Base-by-base conservation (phyloP, 2,797 vertebrate species). In the Anabacerthia variegaticeps region DNA sequence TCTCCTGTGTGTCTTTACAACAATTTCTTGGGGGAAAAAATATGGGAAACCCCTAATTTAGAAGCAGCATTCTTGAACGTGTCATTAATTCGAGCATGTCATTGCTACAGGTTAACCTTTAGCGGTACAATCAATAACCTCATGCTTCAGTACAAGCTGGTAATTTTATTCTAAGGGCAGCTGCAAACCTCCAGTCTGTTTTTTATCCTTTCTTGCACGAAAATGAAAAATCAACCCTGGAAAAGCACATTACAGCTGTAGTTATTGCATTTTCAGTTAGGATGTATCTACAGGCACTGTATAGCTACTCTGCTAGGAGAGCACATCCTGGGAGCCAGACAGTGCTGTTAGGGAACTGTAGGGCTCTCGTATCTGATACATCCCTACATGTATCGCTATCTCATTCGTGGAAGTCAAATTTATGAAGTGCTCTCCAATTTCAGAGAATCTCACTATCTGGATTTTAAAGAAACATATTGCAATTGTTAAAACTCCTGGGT, bases 51-150 rank as follows among this genome's bases (percentile, higher is more conserved):
- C 59, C 43, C 89, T 90, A 90, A 87, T 92, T 93, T 91, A 77
- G 24, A 59, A 77, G 43, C 30, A 24, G 27, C 3, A 8, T 55
- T 89, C 54, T 75, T 91, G 46, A 83, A 61, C 8, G 3, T 41
- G 49, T 36, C 73, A 59, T 88, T 95, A 88, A 89, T 95, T 95
- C 87, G 88, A 95, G 41, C 41, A 54, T 22, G 51, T 43, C 52
- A 22, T 79, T 85, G 74, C 59, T 73, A 80, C 30, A 63, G 69
- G 34, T 89, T 94, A 95, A 90, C 74, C 80, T 85, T 92, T 87
- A 73, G 37, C 30, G 49, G 51, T 52, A 49, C 27, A 43, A 92
- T 86, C 92, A 93, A 89, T 90, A 94, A 46, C 22, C 59, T 80
- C 76, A 44, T 8, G 36, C 30, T 92, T 90, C 73, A 49, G 17